Evolutionary conservation across 2,113 vertebrate genomes (phyloP).

Genomic region (Phylloscopus whistleri): DNA sequence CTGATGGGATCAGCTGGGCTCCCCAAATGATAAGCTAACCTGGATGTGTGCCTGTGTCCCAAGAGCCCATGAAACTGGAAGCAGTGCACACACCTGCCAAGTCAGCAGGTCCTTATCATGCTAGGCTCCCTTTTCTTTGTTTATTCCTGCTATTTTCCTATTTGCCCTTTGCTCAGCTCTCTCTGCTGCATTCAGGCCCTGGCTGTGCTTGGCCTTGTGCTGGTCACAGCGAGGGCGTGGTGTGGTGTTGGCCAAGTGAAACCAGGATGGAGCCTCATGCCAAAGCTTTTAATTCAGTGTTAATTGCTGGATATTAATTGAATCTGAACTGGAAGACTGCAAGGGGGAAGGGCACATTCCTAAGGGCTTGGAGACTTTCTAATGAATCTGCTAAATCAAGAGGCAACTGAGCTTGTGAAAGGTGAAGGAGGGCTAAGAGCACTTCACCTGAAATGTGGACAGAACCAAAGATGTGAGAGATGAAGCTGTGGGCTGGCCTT

Average conservation of each 20-base stretch:
- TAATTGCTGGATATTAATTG: not conserved
- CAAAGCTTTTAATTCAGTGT: not conserved
- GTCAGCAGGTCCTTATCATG: not conserved
- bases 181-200: rapidly evolving
- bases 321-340: not conserved
- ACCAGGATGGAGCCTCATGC: not conserved
- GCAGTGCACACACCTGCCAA: not conserved
- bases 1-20: not conserved
- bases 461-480: not conserved
- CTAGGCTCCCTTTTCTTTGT: not conserved
- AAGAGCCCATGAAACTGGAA: not conserved
- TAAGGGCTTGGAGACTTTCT: not conserved
- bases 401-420: not conserved
- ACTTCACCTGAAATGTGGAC: not conserved
- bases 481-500: not conserved
- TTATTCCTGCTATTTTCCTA: not conserved
- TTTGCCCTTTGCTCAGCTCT: not conserved
- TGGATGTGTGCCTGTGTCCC: not conserved
- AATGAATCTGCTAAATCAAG: not conserved
- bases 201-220: not conserved
- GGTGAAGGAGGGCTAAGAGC: not conserved
- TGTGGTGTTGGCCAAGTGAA: not conserved
- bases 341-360: not conserved
- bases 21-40: not conserved
- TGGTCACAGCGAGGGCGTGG: not conserved